Evolutionary conservation across 2,888 invertebrate genomes (phyloP), one percentile per base, ranked within the genome.

Genomic region (Andrena trimmerana): DNA sequence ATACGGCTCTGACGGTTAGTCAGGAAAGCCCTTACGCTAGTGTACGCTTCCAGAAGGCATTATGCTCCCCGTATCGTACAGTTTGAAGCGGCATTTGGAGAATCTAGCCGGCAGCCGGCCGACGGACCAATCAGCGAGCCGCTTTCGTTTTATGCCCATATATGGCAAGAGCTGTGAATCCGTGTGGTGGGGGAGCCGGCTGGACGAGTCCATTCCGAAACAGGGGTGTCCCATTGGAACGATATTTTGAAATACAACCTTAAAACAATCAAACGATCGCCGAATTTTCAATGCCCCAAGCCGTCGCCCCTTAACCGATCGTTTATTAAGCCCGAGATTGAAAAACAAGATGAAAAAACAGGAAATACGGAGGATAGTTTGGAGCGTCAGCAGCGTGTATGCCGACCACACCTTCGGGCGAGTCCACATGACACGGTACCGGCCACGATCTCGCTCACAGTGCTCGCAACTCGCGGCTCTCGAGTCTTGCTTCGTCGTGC

Each of bases 91-190:
- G 93, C 93, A 94, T 94, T 94, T 94, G 94, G 94, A 94, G 94
- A 94, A 94, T 93, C 93, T 92, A 94, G 92, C 93, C 94, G 93
- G 94, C 93, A 94, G 95, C 95, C 95, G 95, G 95, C 94, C 94
- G 91, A 90, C 93, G 94, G 92, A 95, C 97, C 97, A 97, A 97
- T 97, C 95, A 95, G 94, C 94, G 93, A 90, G 92, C 95, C 93
- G 94, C 93, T 95, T 96, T 95, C 95, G 95, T 96, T 96, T 95
- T 96, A 96, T 97, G 96, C 96, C 97, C 97, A 96, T 97, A 97
- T 97, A 97, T 96, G 97, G 97, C 96, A 96, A 96, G 95, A 95
- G 95, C 96, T 95, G 95, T 95, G 95, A 95, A 94, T 94, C 94
- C 93, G 94, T 93, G 94, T 94, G 94, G 95, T 94, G 95, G 95